phyloP scores from a whole-genome alignment of 2,113 vertebrate genomes.

The Ranitomeya imitator region DNA sequence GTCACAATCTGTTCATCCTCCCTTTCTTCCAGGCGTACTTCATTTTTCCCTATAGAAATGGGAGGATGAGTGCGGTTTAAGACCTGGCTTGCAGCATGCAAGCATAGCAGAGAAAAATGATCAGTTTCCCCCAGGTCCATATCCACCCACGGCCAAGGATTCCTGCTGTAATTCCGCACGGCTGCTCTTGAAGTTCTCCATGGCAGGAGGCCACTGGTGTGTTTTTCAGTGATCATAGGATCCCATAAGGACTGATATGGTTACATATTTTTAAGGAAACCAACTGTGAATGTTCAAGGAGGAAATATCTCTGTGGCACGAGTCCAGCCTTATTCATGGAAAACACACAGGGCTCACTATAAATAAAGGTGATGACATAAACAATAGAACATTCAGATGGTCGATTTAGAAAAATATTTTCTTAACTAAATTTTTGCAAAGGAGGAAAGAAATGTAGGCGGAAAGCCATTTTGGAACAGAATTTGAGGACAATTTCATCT shows the following conservation, averaged over 20 bases:
- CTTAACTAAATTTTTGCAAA: slow-evolving; percentile 13
- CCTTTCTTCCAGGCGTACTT: slow-evolving; percentile 47
- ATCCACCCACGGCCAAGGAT: slow-evolving; percentile 50
- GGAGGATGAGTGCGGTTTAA: slow-evolving; percentile 50
- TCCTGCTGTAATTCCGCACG: slow-evolving; percentile 47
- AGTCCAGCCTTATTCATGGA: slow-evolving; percentile 39
- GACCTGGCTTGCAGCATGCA: slow-evolving; percentile 30
- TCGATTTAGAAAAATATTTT: slow-evolving; percentile 17
- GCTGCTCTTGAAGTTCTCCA: slow-evolving; percentile 43
- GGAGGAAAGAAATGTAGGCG: not conserved
- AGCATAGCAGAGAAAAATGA: slow-evolving; percentile 43
- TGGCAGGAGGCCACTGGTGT: slow-evolving; percentile 48
- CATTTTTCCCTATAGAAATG: slow-evolving; percentile 35
- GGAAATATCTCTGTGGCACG: slow-evolving; percentile 39
- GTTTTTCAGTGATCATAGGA: slow-evolving; percentile 45
- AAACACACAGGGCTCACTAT: slow-evolving; percentile 35
- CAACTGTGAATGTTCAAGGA: slow-evolving; percentile 41
- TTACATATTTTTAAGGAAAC: slow-evolving; percentile 54
- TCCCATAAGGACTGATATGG: slow-evolving; percentile 52
- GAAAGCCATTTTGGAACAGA: slow-evolving; percentile 27
- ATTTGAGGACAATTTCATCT: not conserved
- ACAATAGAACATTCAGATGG: slow-evolving; percentile 48
- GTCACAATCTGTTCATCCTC: slow-evolving; percentile 52
- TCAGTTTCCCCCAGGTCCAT: slow-evolving; percentile 42
- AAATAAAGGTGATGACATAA: slow-evolving; percentile 54